Evolutionary conservation across 2,113 vertebrate species (phyloP).

Genomic region (Terrapene triunguis): DNA sequence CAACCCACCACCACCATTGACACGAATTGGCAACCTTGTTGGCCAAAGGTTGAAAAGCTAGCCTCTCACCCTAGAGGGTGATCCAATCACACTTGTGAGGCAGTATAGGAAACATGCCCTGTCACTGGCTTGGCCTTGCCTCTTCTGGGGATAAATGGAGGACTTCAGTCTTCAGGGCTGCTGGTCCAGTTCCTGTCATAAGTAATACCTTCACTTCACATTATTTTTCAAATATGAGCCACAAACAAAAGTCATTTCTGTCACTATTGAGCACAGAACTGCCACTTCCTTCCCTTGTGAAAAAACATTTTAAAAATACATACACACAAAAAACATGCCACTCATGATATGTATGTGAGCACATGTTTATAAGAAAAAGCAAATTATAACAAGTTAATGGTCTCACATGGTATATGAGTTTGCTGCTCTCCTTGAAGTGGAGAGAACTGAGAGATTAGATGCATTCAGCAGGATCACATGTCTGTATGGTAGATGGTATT

Average conservation of each 20-base stretch:
- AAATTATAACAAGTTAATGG: not conserved
- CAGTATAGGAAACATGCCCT: not conserved
- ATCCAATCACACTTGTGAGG: not conserved
- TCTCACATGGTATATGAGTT: not conserved
- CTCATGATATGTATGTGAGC: not conserved
- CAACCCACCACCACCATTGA: not conserved
- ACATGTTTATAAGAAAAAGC: not conserved
- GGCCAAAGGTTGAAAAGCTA: not conserved
- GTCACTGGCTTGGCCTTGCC: not conserved
- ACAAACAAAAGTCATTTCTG: not conserved
- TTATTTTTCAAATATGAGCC: not conserved
- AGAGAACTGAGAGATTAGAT: not conserved
- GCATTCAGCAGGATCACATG: not conserved
- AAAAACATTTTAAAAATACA: not conserved
- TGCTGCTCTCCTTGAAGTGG: not conserved
- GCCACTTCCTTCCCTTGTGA: not conserved
- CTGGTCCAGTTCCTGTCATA: not conserved
- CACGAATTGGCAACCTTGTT: not conserved
- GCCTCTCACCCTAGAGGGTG: not conserved
- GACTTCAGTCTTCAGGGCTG: not conserved
- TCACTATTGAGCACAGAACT: not conserved
- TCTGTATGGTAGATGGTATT: not conserved
- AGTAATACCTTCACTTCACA: not conserved
- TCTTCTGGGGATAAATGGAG: not conserved
- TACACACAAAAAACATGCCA: not conserved